Evolutionary conservation across 2,113 vertebrate genomes (phyloP), one percentile per base, ranked within the genome.

Genomic region (Caloenas nicobarica): DNA sequence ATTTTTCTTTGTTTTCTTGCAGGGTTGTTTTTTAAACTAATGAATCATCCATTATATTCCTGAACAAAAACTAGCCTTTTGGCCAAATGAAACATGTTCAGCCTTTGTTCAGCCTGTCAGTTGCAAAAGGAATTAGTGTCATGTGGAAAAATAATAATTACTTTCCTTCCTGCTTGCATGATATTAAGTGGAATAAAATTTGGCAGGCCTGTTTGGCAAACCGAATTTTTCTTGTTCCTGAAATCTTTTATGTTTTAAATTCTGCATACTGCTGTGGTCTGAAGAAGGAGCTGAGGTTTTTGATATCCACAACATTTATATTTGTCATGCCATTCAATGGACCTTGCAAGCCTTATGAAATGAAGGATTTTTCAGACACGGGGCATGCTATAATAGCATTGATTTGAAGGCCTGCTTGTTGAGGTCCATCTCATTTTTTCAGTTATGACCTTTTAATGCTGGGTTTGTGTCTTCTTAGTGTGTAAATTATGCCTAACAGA

Each of bases 11-110:
- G 72, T 92, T 91, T 92, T 78, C 69, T 83, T 88, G 13, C 18
- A 83, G 48, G 22, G 11, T 33, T 88, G 31, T 66, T 92, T 93
- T 93, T 86, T 71, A 60, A 74, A 80, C 62, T 72, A 92, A 81
- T 84, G 90, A 93, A 81, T 95, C 89, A 95, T 84, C 53, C 61
- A 81, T 95, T 94, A 60, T 93, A 8, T 9, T 81, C 15, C 92
- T 68, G 42, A 88, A 92, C 73, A 96, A 79, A 94, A 96, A 65
- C 53, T 84, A 94, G 54, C 80, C 83, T 93, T 95, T 95, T 89
- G 91, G 83, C 65, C 89, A 81, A 89, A 86, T 72, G 40, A 91
- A 93, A 90, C 53, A 61, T 58, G 56, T 71, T 44, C 73, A 86
- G 69, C 26, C 48, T 96, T 92, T 95, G 73, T 94, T 92, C 50